Percentiles rank a stretch among this genome's conserved stretches.
phyloP scores from a whole-genome alignment of 2,888 invertebrate species.

The Alsophila aescularia region DNA sequence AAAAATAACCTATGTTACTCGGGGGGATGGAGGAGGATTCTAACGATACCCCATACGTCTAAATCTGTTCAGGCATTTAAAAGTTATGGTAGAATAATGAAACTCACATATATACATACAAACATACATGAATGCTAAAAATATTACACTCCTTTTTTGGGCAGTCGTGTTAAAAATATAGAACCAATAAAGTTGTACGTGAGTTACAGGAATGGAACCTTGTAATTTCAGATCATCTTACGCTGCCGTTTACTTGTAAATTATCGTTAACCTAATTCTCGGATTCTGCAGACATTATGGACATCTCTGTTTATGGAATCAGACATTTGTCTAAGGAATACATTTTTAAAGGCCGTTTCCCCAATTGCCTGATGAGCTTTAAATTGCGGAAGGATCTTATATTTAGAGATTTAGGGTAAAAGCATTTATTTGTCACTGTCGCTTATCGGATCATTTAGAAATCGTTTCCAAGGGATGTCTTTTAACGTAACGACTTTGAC shows the following conservation, averaged over 20 bases:
- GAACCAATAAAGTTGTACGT: too few relatives aligned
- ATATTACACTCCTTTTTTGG: too few relatives aligned
- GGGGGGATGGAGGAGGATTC: too few relatives aligned
- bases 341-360: neutral
- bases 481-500: too few relatives aligned
- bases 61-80: too few relatives aligned
- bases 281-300: constrained; percentile 15
- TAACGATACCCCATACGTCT: too few relatives aligned
- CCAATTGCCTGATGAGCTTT: constrained; percentile 8
- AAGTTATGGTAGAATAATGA: too few relatives aligned
- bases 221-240: constrained; percentile 1
- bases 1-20: too few relatives aligned
- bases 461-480: neutral
- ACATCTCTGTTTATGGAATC: neutral
- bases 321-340: neutral
- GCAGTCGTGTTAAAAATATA: too few relatives aligned
- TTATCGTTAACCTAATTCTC: constrained; percentile 34
- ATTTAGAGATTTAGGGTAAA: neutral
- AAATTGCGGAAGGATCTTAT: constrained; percentile 1
- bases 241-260: too few relatives aligned
- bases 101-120: too few relatives aligned
- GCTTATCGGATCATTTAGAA: constrained; percentile 3
- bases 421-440: constrained; percentile 1
- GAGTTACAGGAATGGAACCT: neutral
- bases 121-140: too few relatives aligned